Percentiles rank a stretch among this genome's conserved stretches.
phyloP scores from a whole-genome alignment of 1,140 invertebrate species.

The Temnothorax nylanderi region DNA sequence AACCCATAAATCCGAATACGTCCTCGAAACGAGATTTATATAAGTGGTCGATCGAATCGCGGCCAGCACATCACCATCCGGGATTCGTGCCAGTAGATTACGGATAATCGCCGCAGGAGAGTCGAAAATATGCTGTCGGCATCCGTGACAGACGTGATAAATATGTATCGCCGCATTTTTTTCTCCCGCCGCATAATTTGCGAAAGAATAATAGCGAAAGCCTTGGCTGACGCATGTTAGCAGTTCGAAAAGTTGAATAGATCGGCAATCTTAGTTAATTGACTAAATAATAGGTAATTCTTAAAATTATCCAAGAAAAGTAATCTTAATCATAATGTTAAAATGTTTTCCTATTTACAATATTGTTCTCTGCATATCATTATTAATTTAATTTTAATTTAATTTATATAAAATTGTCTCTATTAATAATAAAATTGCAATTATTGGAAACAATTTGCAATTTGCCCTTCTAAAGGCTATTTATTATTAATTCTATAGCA shows the following conservation, averaged over 20 bases:
- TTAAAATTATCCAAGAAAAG: neutral
- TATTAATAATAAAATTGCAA: slow-evolving; percentile 13
- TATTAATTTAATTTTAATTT: neutral
- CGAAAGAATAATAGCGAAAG: slow-evolving; percentile 11
- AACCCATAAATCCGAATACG: slow-evolving; percentile 49
- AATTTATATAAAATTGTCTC: neutral
- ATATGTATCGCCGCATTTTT: slow-evolving; percentile 42
- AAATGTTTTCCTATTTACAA: neutral
- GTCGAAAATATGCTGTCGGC: slow-evolving; percentile 48
- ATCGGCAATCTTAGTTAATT: neutral
- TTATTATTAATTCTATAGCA: slow-evolving; percentile 1
- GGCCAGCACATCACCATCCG: slow-evolving; percentile 13
- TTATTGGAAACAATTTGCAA: neutral
- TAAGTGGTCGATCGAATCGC: slow-evolving; percentile 52
- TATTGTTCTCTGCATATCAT: neutral
- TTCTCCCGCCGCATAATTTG: slow-evolving; percentile 20
- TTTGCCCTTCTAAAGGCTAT: neutral
- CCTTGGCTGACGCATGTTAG: neutral
- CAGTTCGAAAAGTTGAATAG: neutral
- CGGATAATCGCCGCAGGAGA: slow-evolving; percentile 46
- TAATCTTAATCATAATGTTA: neutral
- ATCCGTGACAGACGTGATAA: slow-evolving; percentile 40
- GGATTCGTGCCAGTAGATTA: slow-evolving; percentile 54
- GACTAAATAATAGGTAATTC: neutral
- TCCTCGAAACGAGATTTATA: slow-evolving; percentile 53